A percentile compares a stretch with the other conserved stretches of the same genome.
phyloP scores from a whole-genome alignment of 2,797 vertebrate species.

The Acipenser transmontanus region DNA sequence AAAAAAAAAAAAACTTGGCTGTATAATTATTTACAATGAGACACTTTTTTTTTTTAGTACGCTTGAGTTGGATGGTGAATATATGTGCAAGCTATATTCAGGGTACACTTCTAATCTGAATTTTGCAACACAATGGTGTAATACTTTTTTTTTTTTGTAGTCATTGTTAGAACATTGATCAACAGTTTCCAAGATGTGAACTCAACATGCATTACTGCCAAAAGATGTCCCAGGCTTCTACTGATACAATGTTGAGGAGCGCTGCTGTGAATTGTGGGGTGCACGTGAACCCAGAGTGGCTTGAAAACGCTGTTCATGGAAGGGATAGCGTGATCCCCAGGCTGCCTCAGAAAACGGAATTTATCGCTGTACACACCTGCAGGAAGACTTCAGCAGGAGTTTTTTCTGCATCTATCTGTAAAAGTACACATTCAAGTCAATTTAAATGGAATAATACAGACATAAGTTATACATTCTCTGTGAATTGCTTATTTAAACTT shows the following conservation, averaged over 20 bases:
- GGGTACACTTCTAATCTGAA: neutral
- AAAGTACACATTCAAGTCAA: constrained; percentile 5
- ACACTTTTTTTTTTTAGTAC: neutral
- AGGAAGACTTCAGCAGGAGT: constrained; percentile 76
- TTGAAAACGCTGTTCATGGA: constrained; percentile 16
- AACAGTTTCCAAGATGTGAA: constrained; percentile 6
- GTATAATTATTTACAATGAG: neutral
- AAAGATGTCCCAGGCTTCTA: neutral
- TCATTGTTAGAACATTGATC: constrained; percentile 26
- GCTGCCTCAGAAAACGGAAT: constrained; percentile 57
- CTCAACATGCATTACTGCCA: neutral
- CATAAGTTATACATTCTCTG: too few relatives aligned
- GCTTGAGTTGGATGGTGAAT: neutral
- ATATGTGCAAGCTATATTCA: neutral
- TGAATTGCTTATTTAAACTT: too few relatives aligned
- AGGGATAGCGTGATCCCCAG: constrained; percentile 7
- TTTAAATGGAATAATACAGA: too few relatives aligned
- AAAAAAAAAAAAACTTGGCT: neutral
- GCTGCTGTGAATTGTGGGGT: constrained; percentile 4
- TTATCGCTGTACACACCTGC: constrained; percentile 72
- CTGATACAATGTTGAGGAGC: constrained; percentile 1
- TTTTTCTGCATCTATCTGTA: constrained; percentile 79
- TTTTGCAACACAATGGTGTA: neutral
- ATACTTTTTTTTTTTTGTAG: neutral
- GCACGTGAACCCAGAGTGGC: neutral